A percentile compares a stretch with the other conserved stretches of the same genome.
phyloP scores from a whole-genome alignment of 2,113 vertebrate species.

The Platichthys flesus region DNA sequence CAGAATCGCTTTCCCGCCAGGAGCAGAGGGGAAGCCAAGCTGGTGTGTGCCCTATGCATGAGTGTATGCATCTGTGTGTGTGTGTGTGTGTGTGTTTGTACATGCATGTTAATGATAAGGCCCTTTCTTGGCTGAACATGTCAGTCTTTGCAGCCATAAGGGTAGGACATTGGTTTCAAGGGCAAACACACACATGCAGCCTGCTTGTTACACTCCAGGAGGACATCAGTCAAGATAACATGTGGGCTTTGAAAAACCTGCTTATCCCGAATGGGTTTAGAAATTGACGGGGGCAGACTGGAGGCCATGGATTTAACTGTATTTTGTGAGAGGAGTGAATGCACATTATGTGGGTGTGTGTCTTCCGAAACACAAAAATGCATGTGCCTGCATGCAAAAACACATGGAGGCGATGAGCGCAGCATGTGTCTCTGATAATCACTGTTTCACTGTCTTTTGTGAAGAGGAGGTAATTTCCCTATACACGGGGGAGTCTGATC shows the following conservation, averaged over 20 bases:
- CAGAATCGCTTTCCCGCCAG: conserved; percentile 56
- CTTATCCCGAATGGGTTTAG: conserved; percentile 57
- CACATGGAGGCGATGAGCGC: conserved; percentile 10
- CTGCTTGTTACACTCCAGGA: not conserved
- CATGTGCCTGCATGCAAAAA: not conserved
- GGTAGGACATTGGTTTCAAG: conserved; percentile 55
- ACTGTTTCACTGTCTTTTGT: conserved; percentile 76
- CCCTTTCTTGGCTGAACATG: conserved; percentile 14
- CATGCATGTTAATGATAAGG: conserved; percentile 20
- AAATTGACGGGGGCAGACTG: conserved; percentile 58
- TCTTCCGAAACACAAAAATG: not conserved
- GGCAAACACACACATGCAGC: conserved; percentile 32
- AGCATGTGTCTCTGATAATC: conserved; percentile 70
- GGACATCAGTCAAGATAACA: conserved; percentile 30
- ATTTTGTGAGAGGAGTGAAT: conserved; percentile 13
- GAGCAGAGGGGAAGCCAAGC: conserved; percentile 47
- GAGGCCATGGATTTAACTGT: conserved; percentile 42
- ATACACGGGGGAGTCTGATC: conserved; percentile 67
- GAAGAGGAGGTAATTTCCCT: conserved; percentile 61
- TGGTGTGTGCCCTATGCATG: conserved; percentile 45
- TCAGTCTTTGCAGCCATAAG: conserved; percentile 20
- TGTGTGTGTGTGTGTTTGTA: conserved; percentile 10
- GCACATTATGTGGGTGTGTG: not conserved
- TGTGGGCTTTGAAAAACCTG: conserved; percentile 42
- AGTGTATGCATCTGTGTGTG: conserved; percentile 7